phyloP scores from a whole-genome alignment of 1,140 invertebrate species.

The Adelges cooleyi region DNA sequence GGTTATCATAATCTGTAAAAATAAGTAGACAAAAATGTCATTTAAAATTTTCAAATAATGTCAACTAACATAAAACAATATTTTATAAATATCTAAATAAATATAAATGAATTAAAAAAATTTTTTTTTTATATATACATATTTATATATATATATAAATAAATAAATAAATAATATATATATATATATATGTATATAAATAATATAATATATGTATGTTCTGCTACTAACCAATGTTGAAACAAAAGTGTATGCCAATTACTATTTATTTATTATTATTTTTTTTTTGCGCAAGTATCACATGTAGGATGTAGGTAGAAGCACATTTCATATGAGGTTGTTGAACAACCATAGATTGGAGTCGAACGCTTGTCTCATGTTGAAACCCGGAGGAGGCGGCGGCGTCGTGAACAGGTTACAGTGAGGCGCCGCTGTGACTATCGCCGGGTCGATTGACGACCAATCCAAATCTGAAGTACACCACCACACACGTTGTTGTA shows the following conservation, averaged over 20 bases:
- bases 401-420: constrained; percentile 42
- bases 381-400: constrained; percentile 43
- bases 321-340: constrained; percentile 36
- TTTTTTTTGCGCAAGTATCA: constrained; percentile 22
- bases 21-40: not conserved
- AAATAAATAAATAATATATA: too few species aligned
- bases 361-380: constrained; percentile 36
- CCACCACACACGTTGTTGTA: too few species aligned
- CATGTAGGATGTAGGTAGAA: constrained; percentile 24
- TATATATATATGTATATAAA: too few species aligned
- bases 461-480: constrained; percentile 45
- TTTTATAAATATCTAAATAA: too few species aligned
- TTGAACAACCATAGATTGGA: constrained; percentile 38
- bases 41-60: too few species aligned
- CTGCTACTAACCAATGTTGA: constrained; percentile 12
- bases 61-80: too few species aligned
- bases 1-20: constrained; percentile 12
- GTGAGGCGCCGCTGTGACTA: constrained; percentile 55
- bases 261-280: too few species aligned
- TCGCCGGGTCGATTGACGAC: constrained; percentile 76
- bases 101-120: too few species aligned
- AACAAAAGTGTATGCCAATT: constrained; percentile 15
- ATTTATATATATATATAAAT: too few species aligned
- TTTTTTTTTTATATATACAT: too few species aligned
- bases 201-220: too few species aligned